These are phyloP conservation scores for Piprites chloris DNA, from an alignment of 2,113 vertebrate genomes.

Conservation along the genomic window DNA sequence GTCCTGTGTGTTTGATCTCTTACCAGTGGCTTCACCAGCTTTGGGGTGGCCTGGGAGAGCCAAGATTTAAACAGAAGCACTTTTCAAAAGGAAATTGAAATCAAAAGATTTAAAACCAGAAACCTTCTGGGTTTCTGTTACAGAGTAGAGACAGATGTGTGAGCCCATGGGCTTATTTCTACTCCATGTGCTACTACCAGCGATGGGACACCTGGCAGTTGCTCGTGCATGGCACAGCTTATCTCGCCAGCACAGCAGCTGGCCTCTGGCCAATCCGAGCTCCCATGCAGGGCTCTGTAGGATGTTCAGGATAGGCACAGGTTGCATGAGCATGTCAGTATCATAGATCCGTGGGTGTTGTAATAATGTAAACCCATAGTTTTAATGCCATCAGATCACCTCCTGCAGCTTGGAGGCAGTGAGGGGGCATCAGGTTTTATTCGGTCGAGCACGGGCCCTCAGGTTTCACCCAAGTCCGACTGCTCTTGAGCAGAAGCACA, in stretches of 20 bases:
- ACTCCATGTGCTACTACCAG: not conserved
- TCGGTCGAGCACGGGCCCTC: not conserved
- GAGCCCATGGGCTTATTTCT: not conserved
- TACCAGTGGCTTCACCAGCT: not conserved
- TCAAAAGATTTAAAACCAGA: too few relatives aligned
- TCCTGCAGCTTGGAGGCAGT: not conserved
- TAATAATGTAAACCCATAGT: not conserved
- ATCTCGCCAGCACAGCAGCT: not conserved
- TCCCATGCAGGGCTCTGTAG: not conserved
- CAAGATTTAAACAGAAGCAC: not conserved
- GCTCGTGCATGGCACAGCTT: accelerated
- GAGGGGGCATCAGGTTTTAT: not conserved
- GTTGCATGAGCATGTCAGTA: not conserved
- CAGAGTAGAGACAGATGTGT: not conserved
- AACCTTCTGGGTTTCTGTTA: not conserved
- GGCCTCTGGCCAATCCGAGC: not conserved
- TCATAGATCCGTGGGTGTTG: not conserved
- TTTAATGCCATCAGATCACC: not conserved
- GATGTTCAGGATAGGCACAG: not conserved
- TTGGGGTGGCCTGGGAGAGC: not conserved
- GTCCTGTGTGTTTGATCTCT: not conserved
- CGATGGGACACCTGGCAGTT: not conserved
- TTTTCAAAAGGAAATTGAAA: not conserved
- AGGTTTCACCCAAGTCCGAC: not conserved
- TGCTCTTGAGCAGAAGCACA: not conserved